Percentiles rank a stretch among this genome's conserved stretches.
phyloP scores from a whole-genome alignment of 2,113 vertebrate genomes.

The Tinamus guttatus region DNA sequence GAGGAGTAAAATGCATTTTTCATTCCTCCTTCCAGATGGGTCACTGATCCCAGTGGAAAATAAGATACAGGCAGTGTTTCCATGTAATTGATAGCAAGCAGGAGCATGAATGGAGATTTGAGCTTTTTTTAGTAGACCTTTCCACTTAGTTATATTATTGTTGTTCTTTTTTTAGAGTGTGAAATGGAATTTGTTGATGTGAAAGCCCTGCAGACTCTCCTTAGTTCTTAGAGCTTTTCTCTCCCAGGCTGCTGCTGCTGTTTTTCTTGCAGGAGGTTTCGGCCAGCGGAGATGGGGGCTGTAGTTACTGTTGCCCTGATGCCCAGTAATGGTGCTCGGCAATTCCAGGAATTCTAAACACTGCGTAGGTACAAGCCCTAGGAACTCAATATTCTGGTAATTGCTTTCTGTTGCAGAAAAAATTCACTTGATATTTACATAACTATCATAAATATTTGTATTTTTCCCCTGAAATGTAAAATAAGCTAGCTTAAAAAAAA shows the following conservation, averaged over 20 bases:
- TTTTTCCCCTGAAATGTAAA: neutral
- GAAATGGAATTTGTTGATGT: neutral
- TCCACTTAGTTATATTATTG: neutral
- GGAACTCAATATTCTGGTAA: neutral
- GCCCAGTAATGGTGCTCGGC: neutral
- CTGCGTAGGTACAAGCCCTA: neutral
- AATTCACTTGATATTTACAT: neutral
- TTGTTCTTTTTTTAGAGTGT: neutral
- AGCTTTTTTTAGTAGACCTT: neutral
- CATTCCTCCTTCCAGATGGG: neutral
- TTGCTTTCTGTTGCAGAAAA: neutral
- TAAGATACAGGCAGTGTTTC: neutral
- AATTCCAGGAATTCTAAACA: conserved; percentile 11
- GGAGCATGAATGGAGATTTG: neutral
- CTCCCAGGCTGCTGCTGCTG: neutral
- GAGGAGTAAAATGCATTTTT: neutral
- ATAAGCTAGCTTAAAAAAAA: neutral
- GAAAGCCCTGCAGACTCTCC: neutral
- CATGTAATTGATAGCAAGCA: neutral
- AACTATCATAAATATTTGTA: neutral
- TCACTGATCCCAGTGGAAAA: neutral
- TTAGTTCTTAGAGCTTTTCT: neutral
- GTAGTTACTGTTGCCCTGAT: conserved; percentile 11
- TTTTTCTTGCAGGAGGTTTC: neutral
- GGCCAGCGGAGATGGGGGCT: neutral